A percentile compares a stretch with the other conserved stretches of the same genome.
These are phyloP conservation scores for Hipposideros larvatus DNA, from an alignment of 2,797 vertebrate species.

Conservation along the genomic window DNA sequence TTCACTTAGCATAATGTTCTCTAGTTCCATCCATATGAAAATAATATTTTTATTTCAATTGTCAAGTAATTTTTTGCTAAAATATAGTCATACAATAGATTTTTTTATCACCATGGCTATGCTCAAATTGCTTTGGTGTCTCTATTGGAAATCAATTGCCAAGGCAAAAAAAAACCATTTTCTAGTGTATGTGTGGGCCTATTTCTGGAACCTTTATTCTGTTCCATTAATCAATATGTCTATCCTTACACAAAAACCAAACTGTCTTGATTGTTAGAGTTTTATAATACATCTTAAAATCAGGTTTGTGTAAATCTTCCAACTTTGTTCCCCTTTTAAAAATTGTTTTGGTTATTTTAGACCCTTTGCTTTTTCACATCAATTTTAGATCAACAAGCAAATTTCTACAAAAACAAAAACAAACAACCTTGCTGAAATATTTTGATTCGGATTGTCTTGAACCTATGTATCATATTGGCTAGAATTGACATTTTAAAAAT, in stretches of 20 bases:
- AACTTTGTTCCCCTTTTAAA: not conserved
- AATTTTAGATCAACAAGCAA: not conserved
- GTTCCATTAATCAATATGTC: not conserved
- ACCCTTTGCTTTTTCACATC: not conserved
- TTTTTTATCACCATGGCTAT: not conserved
- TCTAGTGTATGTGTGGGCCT: not conserved
- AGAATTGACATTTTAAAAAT: not conserved
- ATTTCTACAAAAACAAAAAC: not conserved
- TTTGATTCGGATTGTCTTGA: not conserved
- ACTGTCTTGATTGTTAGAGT: not conserved
- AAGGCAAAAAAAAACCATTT: not conserved
- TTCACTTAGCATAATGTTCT: too few species aligned
- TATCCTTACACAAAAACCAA: not conserved
- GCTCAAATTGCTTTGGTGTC: not conserved
- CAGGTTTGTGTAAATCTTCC: not conserved
- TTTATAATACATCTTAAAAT: not conserved
- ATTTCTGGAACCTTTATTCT: not conserved
- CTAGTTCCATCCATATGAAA: not conserved
- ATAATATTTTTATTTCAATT: not conserved
- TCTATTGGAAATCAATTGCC: not conserved
- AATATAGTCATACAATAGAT: not conserved
- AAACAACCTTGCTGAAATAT: not conserved
- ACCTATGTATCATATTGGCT: not conserved
- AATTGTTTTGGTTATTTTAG: slow-evolving; percentile 3
- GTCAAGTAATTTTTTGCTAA: not conserved